A percentile compares a stretch with the other conserved stretches of the same genome.
These are phyloP conservation scores for Rhorus exstirpatorius DNA, from an alignment of 2,888 invertebrate species.

Conservation along the genomic window DNA sequence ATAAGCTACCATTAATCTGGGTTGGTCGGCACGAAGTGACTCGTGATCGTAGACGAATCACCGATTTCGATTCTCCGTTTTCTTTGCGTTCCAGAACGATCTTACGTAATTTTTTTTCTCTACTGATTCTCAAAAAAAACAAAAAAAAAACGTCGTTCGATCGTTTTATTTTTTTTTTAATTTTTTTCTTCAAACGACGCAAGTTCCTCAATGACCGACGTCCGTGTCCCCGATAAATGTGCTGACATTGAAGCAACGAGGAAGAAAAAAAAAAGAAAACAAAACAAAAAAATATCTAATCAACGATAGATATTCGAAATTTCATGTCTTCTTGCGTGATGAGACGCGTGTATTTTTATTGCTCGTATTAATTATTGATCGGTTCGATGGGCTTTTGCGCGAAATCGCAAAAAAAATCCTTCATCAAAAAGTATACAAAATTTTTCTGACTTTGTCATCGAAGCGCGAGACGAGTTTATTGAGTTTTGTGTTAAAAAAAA, in stretches of 20 bases:
- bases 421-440: conserved; percentile 53
- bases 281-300: conserved; percentile 41
- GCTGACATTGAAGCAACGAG: conserved; percentile 24
- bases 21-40: conserved; percentile 67
- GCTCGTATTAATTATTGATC: conserved; percentile 65
- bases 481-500: not conserved
- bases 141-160: conserved; percentile 36
- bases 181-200: conserved; percentile 16
- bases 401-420: conserved; percentile 14
- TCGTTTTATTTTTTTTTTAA: conserved; percentile 20
- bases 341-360: conserved; percentile 63
- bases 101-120: conserved; percentile 25
- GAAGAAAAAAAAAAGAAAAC: conserved; percentile 15
- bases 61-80: conserved; percentile 52
- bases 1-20: conserved; percentile 70
- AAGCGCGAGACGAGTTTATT: conserved; percentile 6
- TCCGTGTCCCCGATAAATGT: conserved; percentile 46
- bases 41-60: conserved; percentile 51
- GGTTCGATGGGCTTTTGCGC: conserved; percentile 56
- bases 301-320: conserved; percentile 59
- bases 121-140: conserved; percentile 27
- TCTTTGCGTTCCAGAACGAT: conserved; percentile 30
- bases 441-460: conserved; percentile 16
- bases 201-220: conserved; percentile 44
- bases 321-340: conserved; percentile 61